Evolutionary conservation across 2,888 invertebrate genomes (phyloP), one percentile per base, ranked within the genome.

Genomic region (Acholoe squamosa): DNA sequence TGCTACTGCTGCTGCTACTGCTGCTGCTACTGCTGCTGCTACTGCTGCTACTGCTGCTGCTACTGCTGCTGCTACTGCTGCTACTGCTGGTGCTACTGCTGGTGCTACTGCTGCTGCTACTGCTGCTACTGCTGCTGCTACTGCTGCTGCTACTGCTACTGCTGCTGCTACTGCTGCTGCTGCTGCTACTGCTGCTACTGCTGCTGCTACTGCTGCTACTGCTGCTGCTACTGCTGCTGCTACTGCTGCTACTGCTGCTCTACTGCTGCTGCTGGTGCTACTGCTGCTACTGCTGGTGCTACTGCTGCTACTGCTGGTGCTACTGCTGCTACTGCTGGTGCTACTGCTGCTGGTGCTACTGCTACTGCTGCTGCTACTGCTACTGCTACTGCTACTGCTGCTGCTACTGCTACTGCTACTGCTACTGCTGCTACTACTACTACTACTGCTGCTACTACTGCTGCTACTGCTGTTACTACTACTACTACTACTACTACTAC

Each of bases 131-230:
- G 61, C 76, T 80, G 61, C 76, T 89, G 61, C 61, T 89, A 89
- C 89, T 80, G 61, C 89, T 89, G 61, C 71, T 52, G 61, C 89
- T 89, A 80, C 89, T 89, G 61, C 89, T 89, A 80, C 89, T 89
- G 61, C 89, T 80, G 61, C 89, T 56, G 61, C 89, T 56, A 89
- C 67, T 56, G 61, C 89, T 89, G 61, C 89, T n/a, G 61, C 89
- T 89, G 61, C 89, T 1, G 33, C 89, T 89, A 56, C 89, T 89
- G 61, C 76, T 80, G 61, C 76, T 89, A 89, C 61, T 89, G 61
- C 89, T 80, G 61, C 89, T 89, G 61, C 71, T 52, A 89, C 89
- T 89, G 14, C 89, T 89, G 61, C 89, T 89, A 80, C 89, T 89
- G 61, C 89, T 80, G 61, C 89, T 89, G 61, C 89, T 89, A 80